Evolutionary conservation across 2,888 invertebrate genomes (phyloP).

Genomic region (Eupithecia tripunctaria): DNA sequence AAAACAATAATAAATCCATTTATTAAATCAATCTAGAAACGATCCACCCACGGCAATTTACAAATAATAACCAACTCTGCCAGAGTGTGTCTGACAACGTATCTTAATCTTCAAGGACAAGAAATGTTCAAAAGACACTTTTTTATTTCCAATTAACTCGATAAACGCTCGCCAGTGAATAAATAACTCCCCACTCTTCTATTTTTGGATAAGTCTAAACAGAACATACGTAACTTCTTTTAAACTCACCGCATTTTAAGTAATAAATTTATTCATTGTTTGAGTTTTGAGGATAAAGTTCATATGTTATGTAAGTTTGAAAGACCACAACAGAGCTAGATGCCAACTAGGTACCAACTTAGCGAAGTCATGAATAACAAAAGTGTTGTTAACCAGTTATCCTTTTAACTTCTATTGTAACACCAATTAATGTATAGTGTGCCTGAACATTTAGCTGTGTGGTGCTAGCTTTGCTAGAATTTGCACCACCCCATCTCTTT

Average conservation of each 20-base stretch:
- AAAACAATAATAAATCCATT: too few species aligned
- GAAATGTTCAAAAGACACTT: background rate
- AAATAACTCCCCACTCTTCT: background rate
- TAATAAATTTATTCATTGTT: background rate
- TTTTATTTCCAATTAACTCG: background rate
- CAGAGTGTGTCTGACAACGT: background rate
- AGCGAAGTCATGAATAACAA: background rate
- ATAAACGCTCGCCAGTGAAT: background rate
- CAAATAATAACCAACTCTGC: background rate
- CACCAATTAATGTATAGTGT: too few species aligned
- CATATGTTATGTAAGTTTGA: background rate
- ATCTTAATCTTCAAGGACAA: background rate
- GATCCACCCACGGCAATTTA: background rate
- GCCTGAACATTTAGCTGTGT: too few species aligned
- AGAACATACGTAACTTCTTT: background rate
- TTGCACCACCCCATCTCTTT: too few species aligned
- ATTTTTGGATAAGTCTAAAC: background rate
- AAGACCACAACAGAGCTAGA: background rate
- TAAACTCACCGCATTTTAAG: background rate
- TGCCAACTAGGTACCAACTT: background rate
- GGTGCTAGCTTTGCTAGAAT: too few species aligned
- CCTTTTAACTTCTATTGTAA: too few species aligned
- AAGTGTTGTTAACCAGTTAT: too few species aligned
- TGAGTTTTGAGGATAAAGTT: background rate
- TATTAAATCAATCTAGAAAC: background rate